Evolutionary conservation across 64 coral and sea anemone species (phyloP), one percentile per base, ranked within the genome.

Genomic region (Pocillopora damicornis): DNA sequence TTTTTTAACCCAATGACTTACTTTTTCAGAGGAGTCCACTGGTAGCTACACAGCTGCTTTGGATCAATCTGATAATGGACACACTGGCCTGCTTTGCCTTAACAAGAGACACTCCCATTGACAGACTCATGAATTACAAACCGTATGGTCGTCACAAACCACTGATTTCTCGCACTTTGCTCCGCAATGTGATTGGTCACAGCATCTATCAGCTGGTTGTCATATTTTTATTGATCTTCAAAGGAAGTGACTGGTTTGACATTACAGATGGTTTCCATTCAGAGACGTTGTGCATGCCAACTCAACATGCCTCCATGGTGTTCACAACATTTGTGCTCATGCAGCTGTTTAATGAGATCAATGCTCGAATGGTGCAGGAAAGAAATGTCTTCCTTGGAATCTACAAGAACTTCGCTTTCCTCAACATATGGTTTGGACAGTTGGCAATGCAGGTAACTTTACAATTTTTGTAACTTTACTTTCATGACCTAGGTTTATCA

Each of bases 21-120:
- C 76, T 15, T n/a, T 87, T 88, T 60, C 56, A 99, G 97, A 80
- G 93, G 35, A 99, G 97, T 78, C 97, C 97, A 58, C 88, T 99
- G 11, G 90, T 88, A 22, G 97, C 97, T 2, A 95, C 93, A 34
- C 97, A 99, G 84, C 73, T 99, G 79, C 84, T 99, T 20, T 99
- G 97, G 97, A 88, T 99, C 17, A 99, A 99, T 60, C 79, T 99
- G 11, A 99, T 99, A 20, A 99, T 99, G 97, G 97, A 99, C 72
- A 95, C 97, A 34, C 79, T 99, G 22, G 97, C 97, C 16, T 99
- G 93, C 35, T 91, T 99, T 71, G 93, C 97, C 15, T 86, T 99
- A 57, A 92, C 97, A 17, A 93, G 93, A 79, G 93, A 99, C 66
- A 78, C 69, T 62, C 97, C 97, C 42, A 92, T 91, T 66, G 97